A percentile compares a stretch with the other conserved stretches of the same genome.
Evolutionary conservation across 2,113 vertebrate species (phyloP).

Genomic region (Lipotes vexillifer): DNA sequence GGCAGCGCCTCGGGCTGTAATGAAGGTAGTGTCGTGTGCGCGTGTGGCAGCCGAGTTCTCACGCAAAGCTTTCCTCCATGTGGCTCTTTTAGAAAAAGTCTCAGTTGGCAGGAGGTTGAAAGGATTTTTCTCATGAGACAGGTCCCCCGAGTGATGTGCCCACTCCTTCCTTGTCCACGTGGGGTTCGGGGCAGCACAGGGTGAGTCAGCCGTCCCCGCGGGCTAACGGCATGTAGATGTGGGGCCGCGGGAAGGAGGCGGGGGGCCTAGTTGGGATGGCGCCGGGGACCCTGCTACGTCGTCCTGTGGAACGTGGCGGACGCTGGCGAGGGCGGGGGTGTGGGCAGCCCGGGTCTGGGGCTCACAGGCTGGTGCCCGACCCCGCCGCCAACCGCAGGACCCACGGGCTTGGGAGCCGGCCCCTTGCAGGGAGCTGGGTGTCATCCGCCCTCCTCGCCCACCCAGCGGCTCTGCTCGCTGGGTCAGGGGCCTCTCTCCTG

Average conservation of each 20-base stretch:
- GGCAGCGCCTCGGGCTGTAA: conserved; percentile 57
- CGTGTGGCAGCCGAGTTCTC: conserved; percentile 20
- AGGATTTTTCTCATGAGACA: too few relatives aligned
- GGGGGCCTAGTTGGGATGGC: rapidly evolving
- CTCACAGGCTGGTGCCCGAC: neutral
- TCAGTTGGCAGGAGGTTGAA: neutral
- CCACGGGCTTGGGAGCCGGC: rapidly evolving
- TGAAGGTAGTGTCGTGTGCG: conserved; percentile 66
- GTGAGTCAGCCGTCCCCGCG: rapidly evolving
- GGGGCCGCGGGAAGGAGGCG: neutral
- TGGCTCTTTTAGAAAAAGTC: neutral
- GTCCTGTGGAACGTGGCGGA: neutral
- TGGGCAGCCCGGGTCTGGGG: too few relatives aligned
- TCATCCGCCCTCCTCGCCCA: neutral
- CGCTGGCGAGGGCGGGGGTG: rapidly evolving
- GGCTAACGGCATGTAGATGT: rapidly evolving
- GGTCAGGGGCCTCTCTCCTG: neutral
- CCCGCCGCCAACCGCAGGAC: neutral
- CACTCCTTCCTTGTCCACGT: neutral
- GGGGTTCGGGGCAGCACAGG: neutral
- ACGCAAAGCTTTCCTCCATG: neutral
- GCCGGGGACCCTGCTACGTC: rapidly evolving
- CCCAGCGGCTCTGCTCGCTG: neutral
- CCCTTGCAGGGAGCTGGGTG: neutral
- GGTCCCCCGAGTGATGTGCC: rapidly evolving